Conservation (phyloP, 2,888 invertebrate species). For the Clitarchus hookeri region DNA sequence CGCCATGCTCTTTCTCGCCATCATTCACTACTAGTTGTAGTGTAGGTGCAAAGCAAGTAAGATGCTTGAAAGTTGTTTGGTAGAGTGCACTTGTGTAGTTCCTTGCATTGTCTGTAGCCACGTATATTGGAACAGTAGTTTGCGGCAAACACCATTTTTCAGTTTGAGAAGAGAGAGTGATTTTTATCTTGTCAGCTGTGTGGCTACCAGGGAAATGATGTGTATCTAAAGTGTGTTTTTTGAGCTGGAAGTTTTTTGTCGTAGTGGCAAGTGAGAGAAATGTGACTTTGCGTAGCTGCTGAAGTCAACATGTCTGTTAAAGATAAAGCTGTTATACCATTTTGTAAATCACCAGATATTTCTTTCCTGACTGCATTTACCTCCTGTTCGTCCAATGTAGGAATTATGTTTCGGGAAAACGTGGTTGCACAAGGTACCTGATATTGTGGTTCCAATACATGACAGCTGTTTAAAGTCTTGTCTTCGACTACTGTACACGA, state of each 20-base stretch:
- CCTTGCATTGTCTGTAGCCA: neutral
- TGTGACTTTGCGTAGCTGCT: neutral
- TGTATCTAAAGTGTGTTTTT: neutral
- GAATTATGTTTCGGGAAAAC: neutral
- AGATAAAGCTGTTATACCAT: neutral
- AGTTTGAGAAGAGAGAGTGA: neutral
- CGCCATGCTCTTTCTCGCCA: neutral
- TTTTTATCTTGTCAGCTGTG: neutral
- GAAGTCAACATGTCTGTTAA: constrained; percentile 8
- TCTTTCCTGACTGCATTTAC: neutral
- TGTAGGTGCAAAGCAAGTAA: neutral
- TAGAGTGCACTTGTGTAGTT: neutral
- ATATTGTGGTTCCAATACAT: neutral
- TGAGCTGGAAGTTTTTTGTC: neutral
- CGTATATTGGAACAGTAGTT: neutral
- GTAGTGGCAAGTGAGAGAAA: neutral
- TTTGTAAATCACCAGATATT: neutral
- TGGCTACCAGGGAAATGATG: neutral
- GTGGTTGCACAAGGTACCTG: neutral
- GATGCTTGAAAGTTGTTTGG: neutral
- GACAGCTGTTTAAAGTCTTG: neutral
- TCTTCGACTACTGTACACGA: neutral
- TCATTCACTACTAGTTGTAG: neutral
- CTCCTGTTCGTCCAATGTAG: neutral
- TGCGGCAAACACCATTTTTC: neutral